Base-by-base conservation (phyloP, 2,797 vertebrate species). In the Falco rusticolus region DNA sequence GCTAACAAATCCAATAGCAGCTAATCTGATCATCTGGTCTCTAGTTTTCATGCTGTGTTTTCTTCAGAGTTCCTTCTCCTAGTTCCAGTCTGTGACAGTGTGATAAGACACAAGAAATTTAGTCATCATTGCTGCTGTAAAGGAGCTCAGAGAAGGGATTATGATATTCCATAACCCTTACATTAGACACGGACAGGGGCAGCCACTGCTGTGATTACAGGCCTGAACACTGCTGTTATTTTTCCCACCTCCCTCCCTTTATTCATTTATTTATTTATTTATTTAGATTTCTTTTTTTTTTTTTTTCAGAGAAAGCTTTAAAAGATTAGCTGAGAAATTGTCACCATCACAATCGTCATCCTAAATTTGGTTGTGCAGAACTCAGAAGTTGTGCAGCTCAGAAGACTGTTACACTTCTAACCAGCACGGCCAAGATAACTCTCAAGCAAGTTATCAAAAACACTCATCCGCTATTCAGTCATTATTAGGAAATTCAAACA, bases 61-160 rank as follows among this genome's bases (percentile, higher is more conserved):
- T 98, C 98, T 98, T 98, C 98, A 98, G 98, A 99, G 99, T 97
- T 98, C 98, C 98, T 99, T 98, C 98, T 99, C 99, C 98, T 98
- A 98, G 98, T 98, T 98, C 98, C 98, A 99, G 99, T 98, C 99
- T 99, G 99, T 98, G 98, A 99, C 98, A 98, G 98, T 99, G 99
- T 98, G 99, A 99, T 99, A 99, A 99, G 99, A 99, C 99, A 99
- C 98, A 99, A 98, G 98, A 99, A 99, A 99, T 99, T 98, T 99
- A 99, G 99, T 99, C 99, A 99, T 99, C 99, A 99, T 98, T 98
- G 99, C 98, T 97, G 84, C 97, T 97, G 98, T 95, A 97, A 99
- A 99, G 98, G 97, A 98, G 98, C 98, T 99, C 98, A 99, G 98
- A 97, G 98, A 98, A 98, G 98, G 99, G 99, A 99, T 99, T 99